Conservation (phyloP, 2,888 invertebrate species). For the Orthonevra nobilis region DNA sequence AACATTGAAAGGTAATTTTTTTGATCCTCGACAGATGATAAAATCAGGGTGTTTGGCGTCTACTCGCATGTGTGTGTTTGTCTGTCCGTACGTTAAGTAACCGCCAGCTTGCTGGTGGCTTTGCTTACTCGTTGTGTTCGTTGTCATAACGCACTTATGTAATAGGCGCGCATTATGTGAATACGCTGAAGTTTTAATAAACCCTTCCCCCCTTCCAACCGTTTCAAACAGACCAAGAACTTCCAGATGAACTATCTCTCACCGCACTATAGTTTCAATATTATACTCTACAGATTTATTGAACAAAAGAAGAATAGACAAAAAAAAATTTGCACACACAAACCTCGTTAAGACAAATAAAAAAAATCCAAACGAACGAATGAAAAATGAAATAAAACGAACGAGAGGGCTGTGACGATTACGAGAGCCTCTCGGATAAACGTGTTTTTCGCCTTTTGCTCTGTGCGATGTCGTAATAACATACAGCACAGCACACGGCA, state of each 20-base stretch:
- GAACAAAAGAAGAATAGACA: background rate
- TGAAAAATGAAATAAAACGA: conserved; percentile 3
- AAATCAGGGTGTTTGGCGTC: conserved; percentile 43
- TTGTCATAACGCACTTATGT: conserved; percentile 73
- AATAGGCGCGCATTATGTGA: conserved; percentile 72
- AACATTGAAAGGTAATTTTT: background rate
- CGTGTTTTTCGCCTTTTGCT: conserved; percentile 70
- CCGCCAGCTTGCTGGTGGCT: conserved; percentile 26
- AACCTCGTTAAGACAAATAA: conserved; percentile 35
- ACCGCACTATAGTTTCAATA: background rate
- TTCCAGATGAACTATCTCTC: conserved; percentile 24
- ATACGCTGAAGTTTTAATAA: conserved; percentile 35
- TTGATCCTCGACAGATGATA: conserved; percentile 28
- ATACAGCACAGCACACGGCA: conserved; percentile 44
- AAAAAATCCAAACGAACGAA: conserved; percentile 5
- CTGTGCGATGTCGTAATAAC: conserved; percentile 68
- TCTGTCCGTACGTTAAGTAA: conserved; percentile 58
- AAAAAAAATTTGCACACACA: conserved; percentile 37
- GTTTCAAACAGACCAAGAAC: conserved; percentile 35
- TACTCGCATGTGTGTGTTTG: conserved; percentile 1
- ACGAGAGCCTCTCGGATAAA: conserved; percentile 68
- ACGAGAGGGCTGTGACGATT: conserved; percentile 61
- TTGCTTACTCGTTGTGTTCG: conserved; percentile 30
- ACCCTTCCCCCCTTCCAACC: background rate
- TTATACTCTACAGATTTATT: no score